Base-by-base conservation (phyloP, 1,140 invertebrate species). In the Copidosoma floridanum region DNA sequence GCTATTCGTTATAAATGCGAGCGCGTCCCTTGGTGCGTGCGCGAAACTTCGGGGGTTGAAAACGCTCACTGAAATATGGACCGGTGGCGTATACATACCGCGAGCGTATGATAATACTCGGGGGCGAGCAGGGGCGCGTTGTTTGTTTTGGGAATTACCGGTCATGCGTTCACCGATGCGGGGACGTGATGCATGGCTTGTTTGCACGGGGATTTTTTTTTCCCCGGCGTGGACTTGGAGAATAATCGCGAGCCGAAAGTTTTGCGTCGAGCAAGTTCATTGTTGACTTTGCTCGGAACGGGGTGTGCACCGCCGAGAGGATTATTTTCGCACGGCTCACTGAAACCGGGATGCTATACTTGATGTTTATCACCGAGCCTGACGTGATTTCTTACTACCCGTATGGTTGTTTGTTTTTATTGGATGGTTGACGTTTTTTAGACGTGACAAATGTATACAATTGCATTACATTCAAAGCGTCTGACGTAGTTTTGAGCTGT, bases 161-260 rank as follows among this genome's bases (percentile, higher is more conserved):
- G 14, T n/a, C n/a, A n/a, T n/a, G n/a, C n/a, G n/a, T n/a, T n/a
- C n/a, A n/a, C n/a, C n/a, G n/a, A 44, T 26, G 52, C 14, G 40
- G 26, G 12, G 11, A 8, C 16, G 44, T 55, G 40, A 55, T 44
- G 24, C 40, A 44, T 43, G 12, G 18, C 8, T 21, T 55, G 41
- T 55, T 55, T 55, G 26, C 40, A 7, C 3, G 32, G 61, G 16
- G 65, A 29, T 16, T 32, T 68, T 58, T 35, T n/a, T n/a, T n/a
- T n/a, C n/a, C n/a, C n/a, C n/a, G n/a, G n/a, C n/a, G n/a, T n/a
- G n/a, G n/a, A n/a, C n/a, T n/a, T n/a, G n/a, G n/a, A n/a, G n/a
- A n/a, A n/a, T n/a, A n/a, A n/a, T n/a, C n/a, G n/a, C n/a, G n/a
- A n/a, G 12, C 29, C 12, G 29, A 32, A 32, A 32, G 29, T 32